Percentiles rank a stretch among this genome's conserved stretches.
Conservation (phyloP, 2,797 vertebrate genomes). For the Hafferia zeledoni region DNA sequence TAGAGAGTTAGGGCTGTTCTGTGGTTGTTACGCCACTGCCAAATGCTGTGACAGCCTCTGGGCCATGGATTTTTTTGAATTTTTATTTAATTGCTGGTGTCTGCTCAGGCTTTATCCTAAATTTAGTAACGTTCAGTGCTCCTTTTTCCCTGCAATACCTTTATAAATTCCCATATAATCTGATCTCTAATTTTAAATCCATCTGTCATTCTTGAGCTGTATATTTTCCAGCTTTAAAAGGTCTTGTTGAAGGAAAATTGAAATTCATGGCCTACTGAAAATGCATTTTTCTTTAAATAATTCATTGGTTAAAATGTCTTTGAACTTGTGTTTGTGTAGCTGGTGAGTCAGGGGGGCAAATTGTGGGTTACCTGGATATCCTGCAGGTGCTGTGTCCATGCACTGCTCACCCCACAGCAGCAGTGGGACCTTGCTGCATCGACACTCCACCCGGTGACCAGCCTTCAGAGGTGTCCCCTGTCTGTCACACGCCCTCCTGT, state of each 20-base stretch:
- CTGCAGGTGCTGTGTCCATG: fast-evolving
- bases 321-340: constrained; percentile 42
- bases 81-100: constrained; percentile 49
- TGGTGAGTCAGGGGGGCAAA: background rate
- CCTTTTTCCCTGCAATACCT: constrained; percentile 39
- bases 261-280: constrained; percentile 57
- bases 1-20: background rate
- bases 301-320: constrained; percentile 47
- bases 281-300: constrained; percentile 59
- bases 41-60: background rate
- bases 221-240: constrained; percentile 39
- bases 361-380: background rate
- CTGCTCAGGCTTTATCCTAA: constrained; percentile 18
- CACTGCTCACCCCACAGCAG: fast-evolving
- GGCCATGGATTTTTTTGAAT: background rate
- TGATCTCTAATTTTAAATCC: constrained; percentile 51
- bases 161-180: constrained; percentile 36
- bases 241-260: constrained; percentile 44
- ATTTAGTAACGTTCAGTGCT: constrained; percentile 19
- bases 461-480: background rate
- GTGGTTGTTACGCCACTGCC: background rate
- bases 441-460: background rate
- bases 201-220: constrained; percentile 47
- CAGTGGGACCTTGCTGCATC: background rate
- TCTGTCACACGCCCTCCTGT: background rate